Base-by-base conservation (phyloP, 2,113 vertebrate genomes). In the Festucalex cinctus region DNA sequence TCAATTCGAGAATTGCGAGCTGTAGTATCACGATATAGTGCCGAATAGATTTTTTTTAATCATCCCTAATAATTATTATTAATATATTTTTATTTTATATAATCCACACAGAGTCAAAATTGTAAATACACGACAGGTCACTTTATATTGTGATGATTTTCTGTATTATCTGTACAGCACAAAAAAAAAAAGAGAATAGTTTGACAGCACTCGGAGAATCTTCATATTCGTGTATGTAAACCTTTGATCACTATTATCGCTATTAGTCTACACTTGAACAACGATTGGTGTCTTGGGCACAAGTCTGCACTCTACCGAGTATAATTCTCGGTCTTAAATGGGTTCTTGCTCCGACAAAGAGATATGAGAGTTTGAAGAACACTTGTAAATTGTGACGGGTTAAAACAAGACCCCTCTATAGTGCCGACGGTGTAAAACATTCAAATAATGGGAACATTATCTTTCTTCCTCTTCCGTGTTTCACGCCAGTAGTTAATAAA, bases 401-500 rank as follows among this genome's bases (percentile, higher is more conserved):
- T 36, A 20, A 59, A 19, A 59, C 17, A 57, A 57, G 54, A 57
- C 14, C 6, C 54, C 54, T 32, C 28, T 19, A 17, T 19, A 26
- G 32, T 13, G 17, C 32, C 57, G 20, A 9, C 6, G 19, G 4
- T n/a, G 20, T 10, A 20, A 59, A 59, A 59, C 57, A 10, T 53
- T 49, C 22, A 69, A 66, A 74, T 41, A 41, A 26, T 39, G 49
- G 22, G 44, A 71, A 66, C 62, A 22, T 69, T 5, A 13, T 51
- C 62, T 66, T 51, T 26, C 63, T 48, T 41, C 64, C 68, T 68
- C 69, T 35, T 64, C 57, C n/a, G 46, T 54, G 58, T 68, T 76
- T 71, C 64, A 65, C 13, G 41, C 72, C 71, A 56, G 67, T 73
- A 65, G 71, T 66, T 79, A 74, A 85, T 85, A 72, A 85, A 85